Conservation (phyloP, 1,140 invertebrate species). For the Planococcus citri region DNA sequence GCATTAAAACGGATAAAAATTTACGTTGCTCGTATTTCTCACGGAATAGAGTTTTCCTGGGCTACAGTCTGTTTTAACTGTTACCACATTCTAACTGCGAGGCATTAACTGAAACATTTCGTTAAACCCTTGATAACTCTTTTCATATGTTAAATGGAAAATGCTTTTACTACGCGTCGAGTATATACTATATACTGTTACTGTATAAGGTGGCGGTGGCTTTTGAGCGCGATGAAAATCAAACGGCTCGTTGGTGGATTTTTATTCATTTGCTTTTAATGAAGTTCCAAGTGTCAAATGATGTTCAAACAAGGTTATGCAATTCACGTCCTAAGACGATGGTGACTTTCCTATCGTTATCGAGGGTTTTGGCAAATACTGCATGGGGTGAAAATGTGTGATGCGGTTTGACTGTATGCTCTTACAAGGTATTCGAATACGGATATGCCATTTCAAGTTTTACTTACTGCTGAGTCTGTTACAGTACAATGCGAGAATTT, state of each 20-base stretch:
- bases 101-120: background rate
- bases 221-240: background rate
- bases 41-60: background rate
- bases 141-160: background rate
- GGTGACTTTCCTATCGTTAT: too few relatives aligned
- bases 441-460: too few relatives aligned
- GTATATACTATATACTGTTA: too few relatives aligned
- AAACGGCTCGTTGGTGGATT: background rate
- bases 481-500: too few relatives aligned
- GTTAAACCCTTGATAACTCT: slow-evolving; percentile 6
- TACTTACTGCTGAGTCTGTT: too few relatives aligned
- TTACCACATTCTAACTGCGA: slow-evolving; percentile 6
- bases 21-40: background rate
- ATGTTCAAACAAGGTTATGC: too few relatives aligned
- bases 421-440: too few relatives aligned
- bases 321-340: too few relatives aligned
- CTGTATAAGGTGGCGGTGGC: background rate
- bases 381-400: too few relatives aligned
- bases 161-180: background rate
- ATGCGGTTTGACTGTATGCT: too few relatives aligned
- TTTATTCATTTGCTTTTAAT: background rate
- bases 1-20: slow-evolving; percentile 3
- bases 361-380: too few relatives aligned
- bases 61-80: background rate
- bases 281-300: background rate